Evolutionary conservation across 1,140 invertebrate genomes (phyloP).

Genomic region (Drosophila varians): DNA sequence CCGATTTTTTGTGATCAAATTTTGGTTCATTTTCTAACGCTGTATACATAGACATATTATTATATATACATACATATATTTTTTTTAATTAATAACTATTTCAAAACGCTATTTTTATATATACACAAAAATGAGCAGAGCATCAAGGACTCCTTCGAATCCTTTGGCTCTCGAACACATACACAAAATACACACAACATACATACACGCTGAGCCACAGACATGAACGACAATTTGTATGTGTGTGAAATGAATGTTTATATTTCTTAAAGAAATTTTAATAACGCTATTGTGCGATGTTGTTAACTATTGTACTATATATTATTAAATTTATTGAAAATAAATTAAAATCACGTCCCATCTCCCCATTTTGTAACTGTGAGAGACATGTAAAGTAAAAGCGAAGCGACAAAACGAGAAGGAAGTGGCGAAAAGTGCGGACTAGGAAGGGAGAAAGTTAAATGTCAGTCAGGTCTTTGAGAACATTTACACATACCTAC

Average conservation of each 20-base stretch:
- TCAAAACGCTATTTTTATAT: constrained; percentile 73
- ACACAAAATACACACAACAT: constrained; percentile 23
- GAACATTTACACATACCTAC: constrained; percentile 42
- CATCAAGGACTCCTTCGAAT: constrained; percentile 17
- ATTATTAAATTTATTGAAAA: constrained; percentile 62
- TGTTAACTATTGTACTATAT: constrained; percentile 83
- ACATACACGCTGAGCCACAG: constrained; percentile 36
- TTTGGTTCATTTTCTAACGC: constrained; percentile 40
- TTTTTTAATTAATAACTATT: constrained; percentile 59
- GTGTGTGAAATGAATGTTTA: constrained; percentile 79
- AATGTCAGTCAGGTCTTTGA: constrained; percentile 40
- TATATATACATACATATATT: constrained; percentile 38
- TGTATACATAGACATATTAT: constrained; percentile 36
- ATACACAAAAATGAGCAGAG: constrained; percentile 29
- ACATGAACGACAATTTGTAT: constrained; percentile 69
- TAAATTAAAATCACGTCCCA: constrained; percentile 58
- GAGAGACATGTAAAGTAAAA: constrained; percentile 24
- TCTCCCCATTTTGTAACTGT: constrained; percentile 29
- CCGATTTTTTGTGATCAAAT: constrained; percentile 42
- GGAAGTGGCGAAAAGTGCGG: constrained; percentile 1
- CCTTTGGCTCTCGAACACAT: constrained; percentile 17
- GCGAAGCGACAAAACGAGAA: not conserved
- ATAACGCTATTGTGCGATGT: constrained; percentile 83
- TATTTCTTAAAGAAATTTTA: constrained; percentile 84
- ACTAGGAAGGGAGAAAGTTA: constrained; percentile 4